Conservation (phyloP, 2,113 vertebrate genomes). For the Cnemophilus loriae region DNA sequence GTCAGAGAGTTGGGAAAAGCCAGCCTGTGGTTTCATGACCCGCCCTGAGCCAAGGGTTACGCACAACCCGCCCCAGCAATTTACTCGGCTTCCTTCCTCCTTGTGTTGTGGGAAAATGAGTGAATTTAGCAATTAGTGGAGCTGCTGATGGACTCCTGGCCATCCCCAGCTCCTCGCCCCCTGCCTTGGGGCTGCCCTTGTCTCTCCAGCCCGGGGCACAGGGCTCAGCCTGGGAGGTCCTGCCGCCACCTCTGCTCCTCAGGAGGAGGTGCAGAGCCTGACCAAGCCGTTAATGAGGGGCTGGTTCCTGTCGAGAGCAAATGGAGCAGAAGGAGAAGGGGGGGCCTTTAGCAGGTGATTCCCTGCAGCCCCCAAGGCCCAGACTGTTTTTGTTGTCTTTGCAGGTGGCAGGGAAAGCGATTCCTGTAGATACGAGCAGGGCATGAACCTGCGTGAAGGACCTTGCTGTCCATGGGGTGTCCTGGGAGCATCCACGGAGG, state of each 20-base stretch:
- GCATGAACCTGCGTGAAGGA: fast-evolving
- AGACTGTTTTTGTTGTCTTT: neutral
- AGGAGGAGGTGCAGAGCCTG: neutral
- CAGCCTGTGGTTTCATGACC: neutral
- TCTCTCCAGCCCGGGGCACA: fast-evolving
- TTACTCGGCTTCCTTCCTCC: neutral
- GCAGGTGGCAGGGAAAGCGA: fast-evolving
- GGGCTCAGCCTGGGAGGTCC: neutral
- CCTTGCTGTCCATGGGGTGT: fast-evolving
- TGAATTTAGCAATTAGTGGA: neutral
- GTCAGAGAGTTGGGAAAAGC: neutral
- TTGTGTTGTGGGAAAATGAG: neutral
- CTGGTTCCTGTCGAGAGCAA: neutral
- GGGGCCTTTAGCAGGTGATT: neutral
- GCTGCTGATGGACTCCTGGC: neutral
- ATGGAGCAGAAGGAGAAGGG: neutral
- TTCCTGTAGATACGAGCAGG: fast-evolving
- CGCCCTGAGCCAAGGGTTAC: neutral
- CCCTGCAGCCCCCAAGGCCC: no score
- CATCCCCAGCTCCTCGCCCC: neutral
- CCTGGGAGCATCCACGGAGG: neutral
- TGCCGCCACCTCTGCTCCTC: neutral
- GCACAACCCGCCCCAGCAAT: neutral
- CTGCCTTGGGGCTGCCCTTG: neutral
- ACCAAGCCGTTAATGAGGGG: neutral